Conservation (phyloP, 2,113 vertebrate species). For the Mus musculus region GRCm39 chr12:50557001-50557500, state of each 20-base stretch:
- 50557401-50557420: neutral
- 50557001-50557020: neutral
- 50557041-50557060: neutral
- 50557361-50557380: neutral
- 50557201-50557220: neutral
- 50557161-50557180: neutral
- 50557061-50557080: neutral
- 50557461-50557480: no score
- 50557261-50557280: rapidly evolving
- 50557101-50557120: neutral
- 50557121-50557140: neutral
- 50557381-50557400: neutral
- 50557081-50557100: neutral
- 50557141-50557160: neutral
- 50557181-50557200: neutral
- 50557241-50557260: neutral
- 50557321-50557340: neutral
- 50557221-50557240: neutral
- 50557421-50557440: neutral
- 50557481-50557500: slow-evolving; percentile 13
- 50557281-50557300: neutral
- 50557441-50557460: slow-evolving; percentile 1
- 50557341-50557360: neutral
- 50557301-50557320: neutral
- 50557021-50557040: neutral